phyloP scores from a whole-genome alignment of 30 jellyfish, hydroid and myxozoan species.

The Mastigias papua region DNA sequence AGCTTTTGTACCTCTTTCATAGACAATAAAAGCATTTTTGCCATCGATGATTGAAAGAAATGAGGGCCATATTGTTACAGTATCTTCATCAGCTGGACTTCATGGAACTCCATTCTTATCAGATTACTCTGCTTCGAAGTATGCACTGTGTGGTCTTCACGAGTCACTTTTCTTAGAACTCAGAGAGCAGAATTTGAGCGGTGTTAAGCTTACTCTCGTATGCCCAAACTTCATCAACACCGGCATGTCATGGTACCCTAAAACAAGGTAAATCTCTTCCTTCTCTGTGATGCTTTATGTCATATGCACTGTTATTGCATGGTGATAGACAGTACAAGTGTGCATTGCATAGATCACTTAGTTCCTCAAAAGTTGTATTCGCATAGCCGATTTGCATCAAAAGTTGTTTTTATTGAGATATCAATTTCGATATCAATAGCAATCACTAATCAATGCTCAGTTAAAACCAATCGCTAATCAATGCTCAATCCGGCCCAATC shows the following conservation, averaged over 20 bases:
- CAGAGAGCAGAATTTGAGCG: slow-evolving; percentile 63
- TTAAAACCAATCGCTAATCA: no score
- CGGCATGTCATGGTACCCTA: slow-evolving; percentile 90
- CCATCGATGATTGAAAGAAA: slow-evolving; percentile 85
- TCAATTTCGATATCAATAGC: no score
- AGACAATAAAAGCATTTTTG: slow-evolving; percentile 82
- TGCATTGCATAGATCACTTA: no score
- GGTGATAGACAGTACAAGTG: no score
- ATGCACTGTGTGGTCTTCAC: slow-evolving; percentile 68
- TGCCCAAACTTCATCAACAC: slow-evolving; percentile 89
- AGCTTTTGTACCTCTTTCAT: not conserved
- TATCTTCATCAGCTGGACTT: slow-evolving; percentile 88
- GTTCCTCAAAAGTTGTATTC: no score
- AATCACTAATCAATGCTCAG: no score
- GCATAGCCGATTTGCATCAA: no score
- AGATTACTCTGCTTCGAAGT: slow-evolving; percentile 93
- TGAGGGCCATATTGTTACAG: slow-evolving; percentile 88
- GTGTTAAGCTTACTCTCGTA: slow-evolving; percentile 75
- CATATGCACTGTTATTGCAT: no score
- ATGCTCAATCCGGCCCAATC: no score
- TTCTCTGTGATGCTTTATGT: not conserved
- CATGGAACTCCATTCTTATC: slow-evolving; percentile 75
- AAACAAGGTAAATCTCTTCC: slow-evolving; percentile 67
- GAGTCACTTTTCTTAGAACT: slow-evolving; percentile 79
- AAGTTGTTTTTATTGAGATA: no score